phyloP scores from a whole-genome alignment of 2,113 vertebrate genomes.

The Phyllopteryx taeniolatus region DNA sequence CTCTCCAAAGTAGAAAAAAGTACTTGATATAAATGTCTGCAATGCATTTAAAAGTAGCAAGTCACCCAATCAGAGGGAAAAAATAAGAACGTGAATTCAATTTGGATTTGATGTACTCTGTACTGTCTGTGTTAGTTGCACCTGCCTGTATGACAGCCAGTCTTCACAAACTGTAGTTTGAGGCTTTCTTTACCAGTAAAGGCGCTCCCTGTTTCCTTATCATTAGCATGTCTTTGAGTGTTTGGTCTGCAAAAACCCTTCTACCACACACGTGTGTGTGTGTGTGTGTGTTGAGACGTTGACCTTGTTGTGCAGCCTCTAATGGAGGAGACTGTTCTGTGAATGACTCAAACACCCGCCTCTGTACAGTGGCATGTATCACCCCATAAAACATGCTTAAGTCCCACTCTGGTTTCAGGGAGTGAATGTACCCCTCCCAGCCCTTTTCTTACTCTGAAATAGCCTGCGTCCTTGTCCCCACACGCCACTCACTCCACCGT shows the following conservation, averaged over 20 bases:
- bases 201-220: background rate
- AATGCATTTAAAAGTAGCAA: too few species aligned
- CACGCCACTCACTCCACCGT: conserved; percentile 38
- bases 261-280: conserved; percentile 10
- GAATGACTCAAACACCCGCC: conserved; percentile 64
- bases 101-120: too few species aligned
- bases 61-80: too few species aligned
- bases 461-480: conserved; percentile 74
- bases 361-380: conserved; percentile 65
- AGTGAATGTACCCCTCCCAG: conserved; percentile 66
- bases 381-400: conserved; percentile 75
- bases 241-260: conserved; percentile 23
- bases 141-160: too few species aligned
- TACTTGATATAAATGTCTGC: too few species aligned
- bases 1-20: too few species aligned
- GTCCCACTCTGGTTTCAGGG: conserved; percentile 74
- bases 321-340: conserved; percentile 70
- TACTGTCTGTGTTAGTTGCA: too few species aligned
- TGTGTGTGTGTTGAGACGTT: conserved; percentile 45
- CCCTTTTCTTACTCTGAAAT: conserved; percentile 74
- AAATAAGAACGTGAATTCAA: too few species aligned
- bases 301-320: conserved; percentile 71
- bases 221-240: background rate
- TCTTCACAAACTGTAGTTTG: background rate
- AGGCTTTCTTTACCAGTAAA: background rate